Evolutionary conservation across 2,113 vertebrate genomes (phyloP), one percentile per base, ranked within the genome.

Genomic region (Ailuropoda melanoleuca): DNA sequence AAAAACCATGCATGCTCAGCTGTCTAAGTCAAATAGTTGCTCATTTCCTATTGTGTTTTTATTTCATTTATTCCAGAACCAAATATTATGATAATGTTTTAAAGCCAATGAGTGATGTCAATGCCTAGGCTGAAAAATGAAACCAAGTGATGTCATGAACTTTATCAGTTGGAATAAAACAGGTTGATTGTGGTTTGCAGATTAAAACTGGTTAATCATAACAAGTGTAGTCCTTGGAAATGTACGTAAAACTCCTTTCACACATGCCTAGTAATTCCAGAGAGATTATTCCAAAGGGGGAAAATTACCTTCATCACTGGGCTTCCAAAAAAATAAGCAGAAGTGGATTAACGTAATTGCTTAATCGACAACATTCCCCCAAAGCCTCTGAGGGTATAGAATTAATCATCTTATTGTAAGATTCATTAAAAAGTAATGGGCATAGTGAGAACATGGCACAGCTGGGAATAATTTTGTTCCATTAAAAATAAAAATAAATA

Each of bases 401-500:
- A 99, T 99, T 99, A 99, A 99, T 99, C 99, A 99, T 99, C 98
- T 98, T 98, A 98, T 99, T 98, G 98, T 99, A 98, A 99, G 99
- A 98, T 98, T 98, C 98, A 98, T 99, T 99, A 96, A 99, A 98
- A 99, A 98, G 98, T 99, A 99, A 99, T 98, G 92, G 98, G 95
- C 95, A 98, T 97, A 99, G 99, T 98, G 99, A 99, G 99, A 99
- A 99, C 98, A 98, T 98, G 97, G 98, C 98, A 98, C 99, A 99
- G 99, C 99, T 99, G 99, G 99, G 97, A 99, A 98, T 99, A 98
- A 99, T 99, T 99, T 99, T 97, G 98, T 97, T 98, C 98, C 98
- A 99, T 99, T 99, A 99, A 99, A 99, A 99, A 98, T 98, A 98
- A 99, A 99, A 99, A 99, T 99, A 99, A 99, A 99, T 98, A 99